A percentile compares a stretch with the other conserved stretches of the same genome.
These are phyloP conservation scores for Chrysomallon squamiferum DNA, from an alignment of 1,140 invertebrate species.

Conservation along the genomic window DNA sequence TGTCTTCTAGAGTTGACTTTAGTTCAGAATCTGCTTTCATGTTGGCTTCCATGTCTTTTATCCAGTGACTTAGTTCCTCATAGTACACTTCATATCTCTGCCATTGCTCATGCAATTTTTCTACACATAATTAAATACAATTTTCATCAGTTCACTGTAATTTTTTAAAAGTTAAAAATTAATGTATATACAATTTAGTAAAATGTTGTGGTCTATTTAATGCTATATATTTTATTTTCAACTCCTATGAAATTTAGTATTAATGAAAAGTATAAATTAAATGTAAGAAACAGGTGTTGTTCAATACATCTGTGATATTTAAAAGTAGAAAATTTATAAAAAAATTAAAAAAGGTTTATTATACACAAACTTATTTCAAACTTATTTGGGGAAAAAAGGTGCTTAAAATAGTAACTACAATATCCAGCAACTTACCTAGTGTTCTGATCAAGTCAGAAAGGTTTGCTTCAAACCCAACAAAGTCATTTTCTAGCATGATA, in stretches of 20 bases:
- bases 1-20: constrained; percentile 90
- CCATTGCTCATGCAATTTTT: constrained; percentile 69
- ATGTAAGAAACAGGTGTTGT: too few relatives aligned
- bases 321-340: too few relatives aligned
- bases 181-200: too few relatives aligned
- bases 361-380: too few relatives aligned
- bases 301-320: too few relatives aligned
- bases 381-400: too few relatives aligned
- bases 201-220: not conserved
- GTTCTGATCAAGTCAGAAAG: constrained; percentile 65
- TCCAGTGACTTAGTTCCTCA: constrained; percentile 90
- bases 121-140: constrained; percentile 51
- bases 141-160: too few relatives aligned
- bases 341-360: too few relatives aligned
- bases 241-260: too few relatives aligned
- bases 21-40: constrained; percentile 91
- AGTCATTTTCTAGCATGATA: constrained; percentile 73
- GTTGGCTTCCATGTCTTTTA: constrained; percentile 87
- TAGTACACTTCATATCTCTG: constrained; percentile 53
- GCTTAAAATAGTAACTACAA: too few relatives aligned
- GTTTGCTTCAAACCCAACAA: constrained; percentile 79
- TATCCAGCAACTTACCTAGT: constrained; percentile 43
- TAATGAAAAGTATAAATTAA: too few relatives aligned
- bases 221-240: not conserved
- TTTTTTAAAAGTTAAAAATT: too few relatives aligned